phyloP scores from a whole-genome alignment of 2,797 vertebrate genomes.

The Alosa sapidissima region DNA sequence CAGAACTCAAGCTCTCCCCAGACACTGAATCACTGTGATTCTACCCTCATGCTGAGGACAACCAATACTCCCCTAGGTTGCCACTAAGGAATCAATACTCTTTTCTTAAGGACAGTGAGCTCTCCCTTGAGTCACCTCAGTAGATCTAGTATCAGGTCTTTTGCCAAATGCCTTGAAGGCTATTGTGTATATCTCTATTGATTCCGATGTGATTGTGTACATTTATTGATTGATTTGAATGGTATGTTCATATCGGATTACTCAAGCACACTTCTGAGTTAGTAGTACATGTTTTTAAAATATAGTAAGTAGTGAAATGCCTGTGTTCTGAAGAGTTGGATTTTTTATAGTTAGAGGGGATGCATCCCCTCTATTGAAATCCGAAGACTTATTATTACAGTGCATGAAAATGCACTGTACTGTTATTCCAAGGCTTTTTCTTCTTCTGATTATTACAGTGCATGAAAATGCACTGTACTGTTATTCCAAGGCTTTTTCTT shows the following conservation, averaged over 20 bases:
- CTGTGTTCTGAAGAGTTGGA: not conserved
- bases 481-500: too few species aligned
- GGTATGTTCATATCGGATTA: not conserved
- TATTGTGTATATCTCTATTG: not conserved
- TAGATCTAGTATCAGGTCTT: slow-evolving; percentile 9
- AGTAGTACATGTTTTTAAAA: not conserved
- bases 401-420: too few species aligned
- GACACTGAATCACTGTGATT: not conserved
- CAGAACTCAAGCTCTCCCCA: not conserved
- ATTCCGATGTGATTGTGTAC: not conserved
- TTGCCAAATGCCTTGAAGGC: not conserved
- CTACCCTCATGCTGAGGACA: not conserved
- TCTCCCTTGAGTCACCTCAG: not conserved
- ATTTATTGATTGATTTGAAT: slow-evolving; percentile 1
- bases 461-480: too few species aligned
- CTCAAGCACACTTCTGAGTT: not conserved
- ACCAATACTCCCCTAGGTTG: not conserved
- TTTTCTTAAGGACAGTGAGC: not conserved
- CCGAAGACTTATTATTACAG: too few species aligned
- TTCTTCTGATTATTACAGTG: too few species aligned
- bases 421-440: too few species aligned
- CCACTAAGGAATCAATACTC: not conserved
- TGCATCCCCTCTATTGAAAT: too few species aligned
- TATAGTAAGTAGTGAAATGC: not conserved
- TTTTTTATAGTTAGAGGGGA: not conserved